Evolutionary conservation across 2,113 vertebrate species (phyloP).

Genomic region (Tachysurus fulvidraco): DNA sequence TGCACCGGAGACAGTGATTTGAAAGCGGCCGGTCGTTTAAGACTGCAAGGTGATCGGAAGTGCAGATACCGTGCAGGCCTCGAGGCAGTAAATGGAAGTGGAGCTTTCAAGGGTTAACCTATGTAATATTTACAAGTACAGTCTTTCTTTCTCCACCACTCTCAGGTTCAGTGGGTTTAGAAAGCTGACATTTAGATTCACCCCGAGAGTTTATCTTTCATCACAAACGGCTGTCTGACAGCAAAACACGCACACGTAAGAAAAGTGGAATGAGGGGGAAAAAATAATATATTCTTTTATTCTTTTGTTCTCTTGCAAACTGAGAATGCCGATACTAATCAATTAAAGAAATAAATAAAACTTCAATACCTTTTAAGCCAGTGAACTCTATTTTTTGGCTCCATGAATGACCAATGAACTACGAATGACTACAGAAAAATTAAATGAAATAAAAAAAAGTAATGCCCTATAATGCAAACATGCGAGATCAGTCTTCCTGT

Average conservation of each 20-base stretch:
- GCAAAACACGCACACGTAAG: background rate
- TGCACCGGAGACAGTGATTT: conserved; percentile 29
- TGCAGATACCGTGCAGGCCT: background rate
- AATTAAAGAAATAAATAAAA: background rate
- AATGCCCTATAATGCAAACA: background rate
- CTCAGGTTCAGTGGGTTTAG: background rate
- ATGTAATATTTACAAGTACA: background rate
- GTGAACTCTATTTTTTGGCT: background rate
- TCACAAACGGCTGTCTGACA: background rate
- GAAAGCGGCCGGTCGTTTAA: conserved; percentile 11
- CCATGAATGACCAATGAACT: too few species aligned
- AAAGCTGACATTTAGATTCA: background rate
- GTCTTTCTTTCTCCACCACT: background rate
- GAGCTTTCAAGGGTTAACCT: background rate
- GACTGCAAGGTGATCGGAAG: conserved; percentile 24
- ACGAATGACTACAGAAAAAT: too few species aligned
- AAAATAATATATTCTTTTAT: background rate
- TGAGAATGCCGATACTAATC: background rate
- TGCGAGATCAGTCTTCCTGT: background rate
- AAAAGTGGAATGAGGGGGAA: background rate
- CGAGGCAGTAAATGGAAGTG: background rate
- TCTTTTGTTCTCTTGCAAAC: background rate
- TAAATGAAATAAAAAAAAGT: too few species aligned
- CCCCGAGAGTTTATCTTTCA: background rate
- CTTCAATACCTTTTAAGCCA: too few species aligned